Evolutionary conservation across 2,113 vertebrate genomes (phyloP).

Genomic region (Macquaria australasica): DNA sequence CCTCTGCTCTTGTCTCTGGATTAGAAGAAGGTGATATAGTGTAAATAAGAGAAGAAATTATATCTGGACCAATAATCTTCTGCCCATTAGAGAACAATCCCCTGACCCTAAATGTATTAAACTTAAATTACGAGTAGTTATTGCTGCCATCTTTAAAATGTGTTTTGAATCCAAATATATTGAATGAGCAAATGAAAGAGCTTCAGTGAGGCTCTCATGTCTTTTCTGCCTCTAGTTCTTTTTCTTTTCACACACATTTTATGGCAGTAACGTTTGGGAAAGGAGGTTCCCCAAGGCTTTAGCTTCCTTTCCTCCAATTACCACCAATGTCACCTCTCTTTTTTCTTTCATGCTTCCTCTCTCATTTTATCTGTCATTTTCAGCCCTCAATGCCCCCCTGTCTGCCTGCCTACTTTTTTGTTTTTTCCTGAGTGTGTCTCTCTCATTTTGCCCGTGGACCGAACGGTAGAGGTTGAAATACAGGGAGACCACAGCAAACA

Average conservation of each 20-base stretch:
- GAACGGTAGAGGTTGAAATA: constrained; percentile 29
- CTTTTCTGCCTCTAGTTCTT: constrained; percentile 25
- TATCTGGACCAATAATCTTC: constrained; percentile 51
- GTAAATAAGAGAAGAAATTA: constrained; percentile 65
- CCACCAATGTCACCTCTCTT: constrained; percentile 72
- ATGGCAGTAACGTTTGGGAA: constrained; percentile 33
- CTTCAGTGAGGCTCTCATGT: neutral
- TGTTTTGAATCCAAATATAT: constrained; percentile 32
- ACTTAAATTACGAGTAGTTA: constrained; percentile 28
- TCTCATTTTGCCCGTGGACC: constrained; percentile 37
- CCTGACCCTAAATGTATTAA: constrained; percentile 51
- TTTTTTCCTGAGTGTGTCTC: constrained; percentile 8
- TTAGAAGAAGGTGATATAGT: constrained; percentile 54
- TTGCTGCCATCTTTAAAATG: constrained; percentile 32
- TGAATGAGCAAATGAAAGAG: constrained; percentile 38
- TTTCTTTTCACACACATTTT: constrained; percentile 48
- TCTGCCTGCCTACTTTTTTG: constrained; percentile 12
- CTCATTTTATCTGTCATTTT: constrained; percentile 42
- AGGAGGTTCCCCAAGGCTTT: constrained; percentile 53
- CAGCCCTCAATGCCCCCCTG: constrained; percentile 13
- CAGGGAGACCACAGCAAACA: constrained; percentile 25
- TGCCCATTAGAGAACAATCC: constrained; percentile 30
- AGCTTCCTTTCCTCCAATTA: constrained; percentile 72
- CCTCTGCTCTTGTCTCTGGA: constrained; percentile 50
- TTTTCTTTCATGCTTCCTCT: constrained; percentile 28